phyloP scores from a whole-genome alignment of 2,888 invertebrate genomes.

The Orthosia incerta region DNA sequence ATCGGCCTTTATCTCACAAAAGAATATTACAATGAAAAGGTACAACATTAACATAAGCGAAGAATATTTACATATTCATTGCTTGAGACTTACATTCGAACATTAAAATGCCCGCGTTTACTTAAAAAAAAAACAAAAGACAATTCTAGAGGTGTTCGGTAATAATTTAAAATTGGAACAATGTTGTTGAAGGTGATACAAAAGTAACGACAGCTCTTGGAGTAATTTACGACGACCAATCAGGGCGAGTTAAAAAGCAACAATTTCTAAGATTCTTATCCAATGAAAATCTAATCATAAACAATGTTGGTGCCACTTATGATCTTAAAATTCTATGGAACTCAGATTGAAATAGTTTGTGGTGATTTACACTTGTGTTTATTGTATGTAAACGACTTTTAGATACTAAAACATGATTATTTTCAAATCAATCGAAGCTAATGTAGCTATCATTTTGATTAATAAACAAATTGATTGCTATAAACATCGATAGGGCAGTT shows the following conservation, averaged over 20 bases:
- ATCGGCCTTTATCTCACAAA: constrained; percentile 16
- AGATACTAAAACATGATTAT: background rate
- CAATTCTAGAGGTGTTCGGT: background rate
- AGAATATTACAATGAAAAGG: constrained; percentile 38
- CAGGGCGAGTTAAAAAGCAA: constrained; percentile 24
- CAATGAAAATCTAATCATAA: constrained; percentile 15
- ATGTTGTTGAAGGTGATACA: background rate
- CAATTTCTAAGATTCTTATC: background rate
- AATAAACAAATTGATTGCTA: constrained; percentile 10
- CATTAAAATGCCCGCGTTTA: constrained; percentile 9
- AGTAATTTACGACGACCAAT: constrained; percentile 25
- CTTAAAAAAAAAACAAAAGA: background rate
- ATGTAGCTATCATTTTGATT: background rate
- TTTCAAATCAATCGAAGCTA: background rate
- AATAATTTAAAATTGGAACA: constrained; percentile 11
- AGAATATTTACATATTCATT: constrained; percentile 20
- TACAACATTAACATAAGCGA: constrained; percentile 24
- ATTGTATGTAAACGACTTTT: background rate
- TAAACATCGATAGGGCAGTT: constrained; percentile 14
- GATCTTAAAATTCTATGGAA: background rate
- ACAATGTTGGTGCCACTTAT: background rate
- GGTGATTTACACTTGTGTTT: background rate
- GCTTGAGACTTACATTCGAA: constrained; percentile 9
- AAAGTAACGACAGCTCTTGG: background rate
- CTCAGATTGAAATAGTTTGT: background rate